phyloP scores from a whole-genome alignment of 2,888 invertebrate species.

The Meteorus cinctellus region DNA sequence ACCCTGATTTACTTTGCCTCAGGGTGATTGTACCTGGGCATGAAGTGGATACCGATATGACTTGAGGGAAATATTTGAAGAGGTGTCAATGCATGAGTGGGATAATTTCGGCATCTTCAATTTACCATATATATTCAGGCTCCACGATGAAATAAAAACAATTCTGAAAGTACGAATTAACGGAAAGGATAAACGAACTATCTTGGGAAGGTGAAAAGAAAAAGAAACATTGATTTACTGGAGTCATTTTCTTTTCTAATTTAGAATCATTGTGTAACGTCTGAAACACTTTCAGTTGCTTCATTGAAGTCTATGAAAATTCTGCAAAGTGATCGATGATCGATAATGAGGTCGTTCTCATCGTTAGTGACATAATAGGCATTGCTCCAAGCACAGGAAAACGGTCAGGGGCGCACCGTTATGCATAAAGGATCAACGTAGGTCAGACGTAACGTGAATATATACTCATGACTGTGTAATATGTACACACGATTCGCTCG shows the following conservation, averaged over 20 bases:
- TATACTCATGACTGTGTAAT: constrained; percentile 29
- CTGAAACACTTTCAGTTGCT: neutral
- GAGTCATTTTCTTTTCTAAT: neutral
- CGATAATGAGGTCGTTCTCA: constrained; percentile 25
- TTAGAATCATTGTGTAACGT: neutral
- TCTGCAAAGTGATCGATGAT: neutral
- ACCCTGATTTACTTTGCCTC: neutral
- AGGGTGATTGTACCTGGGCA: constrained; percentile 9
- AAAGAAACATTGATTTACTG: too few species aligned
- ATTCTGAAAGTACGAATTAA: too few species aligned
- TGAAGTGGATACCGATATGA: neutral
- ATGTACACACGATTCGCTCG: constrained; percentile 14
- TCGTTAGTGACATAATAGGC: constrained; percentile 61
- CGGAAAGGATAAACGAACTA: too few species aligned
- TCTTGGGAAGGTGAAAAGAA: too few species aligned
- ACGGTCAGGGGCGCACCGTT: constrained; percentile 63
- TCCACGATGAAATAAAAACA: too few species aligned
- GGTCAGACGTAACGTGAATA: constrained; percentile 50
- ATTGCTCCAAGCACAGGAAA: constrained; percentile 59
- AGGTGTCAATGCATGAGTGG: neutral
- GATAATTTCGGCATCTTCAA: neutral
- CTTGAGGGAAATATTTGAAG: neutral
- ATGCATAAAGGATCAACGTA: constrained; percentile 62
- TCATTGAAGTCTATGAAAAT: neutral
- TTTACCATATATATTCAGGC: neutral